Evolutionary conservation across 1,140 invertebrate species (phyloP).

Genomic region (Halotydeus destructor): DNA sequence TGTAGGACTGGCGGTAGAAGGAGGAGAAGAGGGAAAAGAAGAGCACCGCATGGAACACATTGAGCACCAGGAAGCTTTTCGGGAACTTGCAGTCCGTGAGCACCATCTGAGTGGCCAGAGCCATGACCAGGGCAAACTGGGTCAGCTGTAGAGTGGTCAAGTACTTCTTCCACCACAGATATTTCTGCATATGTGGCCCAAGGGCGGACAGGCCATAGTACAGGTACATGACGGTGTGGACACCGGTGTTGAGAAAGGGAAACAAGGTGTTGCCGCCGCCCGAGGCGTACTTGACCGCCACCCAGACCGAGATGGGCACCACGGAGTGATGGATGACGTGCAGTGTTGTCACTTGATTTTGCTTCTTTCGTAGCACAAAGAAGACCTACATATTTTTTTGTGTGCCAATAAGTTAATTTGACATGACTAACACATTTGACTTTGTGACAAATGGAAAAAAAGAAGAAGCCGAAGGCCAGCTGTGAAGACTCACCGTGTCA

Average conservation of each 20-base stretch:
- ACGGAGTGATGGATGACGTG: conserved; percentile 88
- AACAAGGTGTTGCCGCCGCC: conserved; percentile 68
- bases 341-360: conserved; percentile 68
- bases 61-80: conserved; percentile 5
- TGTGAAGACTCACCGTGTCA: conserved; percentile 32
- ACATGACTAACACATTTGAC: neutral
- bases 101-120: conserved; percentile 7
- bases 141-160: conserved; percentile 33
- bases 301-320: conserved; percentile 87
- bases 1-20: conserved; percentile 3
- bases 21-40: conserved; percentile 4
- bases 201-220: conserved; percentile 33
- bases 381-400: conserved; percentile 29
- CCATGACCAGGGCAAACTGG: conserved; percentile 10
- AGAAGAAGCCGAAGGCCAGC: neutral
- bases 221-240: conserved; percentile 39
- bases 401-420: neutral
- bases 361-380: conserved; percentile 76
- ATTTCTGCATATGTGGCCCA: conserved; percentile 29
- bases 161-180: conserved; percentile 35
- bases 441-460: neutral
- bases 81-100: conserved; percentile 10
- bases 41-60: conserved; percentile 6
- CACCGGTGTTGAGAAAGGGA: conserved; percentile 55
- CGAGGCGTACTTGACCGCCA: conserved; percentile 58